A percentile compares a stretch with the other conserved stretches of the same genome.
Conservation (phyloP, 1,140 invertebrate genomes). For the Ladona fulva region DNA sequence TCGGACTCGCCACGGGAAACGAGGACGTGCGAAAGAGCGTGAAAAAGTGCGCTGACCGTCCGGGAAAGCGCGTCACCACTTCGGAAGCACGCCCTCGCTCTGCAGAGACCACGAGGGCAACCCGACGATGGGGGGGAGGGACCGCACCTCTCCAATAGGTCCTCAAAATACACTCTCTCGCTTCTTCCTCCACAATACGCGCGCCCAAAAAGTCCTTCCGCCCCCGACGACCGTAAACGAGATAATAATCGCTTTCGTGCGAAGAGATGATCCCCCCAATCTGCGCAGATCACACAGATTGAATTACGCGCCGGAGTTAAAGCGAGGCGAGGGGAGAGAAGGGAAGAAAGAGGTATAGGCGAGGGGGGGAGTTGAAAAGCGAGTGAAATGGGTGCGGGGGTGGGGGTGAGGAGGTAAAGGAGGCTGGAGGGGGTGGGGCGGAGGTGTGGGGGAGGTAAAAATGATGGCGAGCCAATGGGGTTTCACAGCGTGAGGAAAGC, state of each 20-base stretch:
- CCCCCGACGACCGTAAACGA: constrained; percentile 14
- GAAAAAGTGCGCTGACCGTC: too few relatives aligned
- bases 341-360: neutral
- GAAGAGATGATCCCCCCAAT: constrained; percentile 15
- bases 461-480: constrained; percentile 10
- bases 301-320: constrained; percentile 17
- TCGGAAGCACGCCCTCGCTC: too few relatives aligned
- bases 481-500: neutral
- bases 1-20: too few relatives aligned
- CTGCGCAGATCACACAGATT: constrained; percentile 17
- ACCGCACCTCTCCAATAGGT: too few relatives aligned
- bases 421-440: neutral
- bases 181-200: neutral
- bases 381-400: neutral
- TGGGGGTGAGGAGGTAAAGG: neutral
- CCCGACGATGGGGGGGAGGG: too few relatives aligned
- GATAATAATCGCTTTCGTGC: constrained; percentile 16
- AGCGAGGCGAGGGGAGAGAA: neutral
- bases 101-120: too few relatives aligned
- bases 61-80: too few relatives aligned
- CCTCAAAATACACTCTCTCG: neutral
- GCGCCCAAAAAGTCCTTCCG: neutral
- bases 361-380: neutral
- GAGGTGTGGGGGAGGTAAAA: neutral
- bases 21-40: too few relatives aligned